Base-by-base conservation (phyloP, 2,797 vertebrate genomes). In the Limosa lapponica region DNA sequence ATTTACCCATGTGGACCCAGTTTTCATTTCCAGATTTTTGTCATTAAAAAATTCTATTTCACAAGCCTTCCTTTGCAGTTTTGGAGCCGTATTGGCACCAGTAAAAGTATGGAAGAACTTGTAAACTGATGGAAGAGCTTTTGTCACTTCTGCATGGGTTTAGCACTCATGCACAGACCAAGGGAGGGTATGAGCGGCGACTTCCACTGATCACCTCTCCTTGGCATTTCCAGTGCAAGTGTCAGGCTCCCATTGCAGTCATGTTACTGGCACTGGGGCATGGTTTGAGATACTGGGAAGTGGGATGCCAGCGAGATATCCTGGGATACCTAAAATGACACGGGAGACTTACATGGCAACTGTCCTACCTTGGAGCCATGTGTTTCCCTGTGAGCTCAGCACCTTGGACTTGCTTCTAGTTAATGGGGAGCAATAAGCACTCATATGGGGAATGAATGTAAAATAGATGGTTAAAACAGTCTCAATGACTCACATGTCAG, bases 111-210 rank as follows among this genome's bases (percentile, higher is more conserved):
- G 41, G 18, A 51, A 44, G 30, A 37, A 7, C 24, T 73, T 34
- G 13, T 20, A 37, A 41, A 36, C 41, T 23, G 46, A 14, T 51
- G 24, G 19, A 61, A 52, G 67, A 30, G 6, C 18, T 86, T 62
- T 79, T 30, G 24, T 41, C 37, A 11, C 43, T 78, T 51, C 41
- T 66, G 36, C 13, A 19, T 1, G 3, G 20, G 14, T 48, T 54
- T 58, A 92, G 25, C 28, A 25, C 37, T 34, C n/a, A 10, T 1
- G 12, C 30, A 6, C 8, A 20, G 22, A 30, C 0, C 0, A 73
- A 49, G 12, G 8, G 43, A 36, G 27, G 13, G 30, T 28, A 27
- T 2, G 2, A 24, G 25, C 36, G 10, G 3, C 15, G 36, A 73
- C 37, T 10, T 69, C 37, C 39, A 10, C 32, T 8, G 14, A 37